Base-by-base conservation (phyloP, 2,888 invertebrate genomes). In the Sericinus montela region DNA sequence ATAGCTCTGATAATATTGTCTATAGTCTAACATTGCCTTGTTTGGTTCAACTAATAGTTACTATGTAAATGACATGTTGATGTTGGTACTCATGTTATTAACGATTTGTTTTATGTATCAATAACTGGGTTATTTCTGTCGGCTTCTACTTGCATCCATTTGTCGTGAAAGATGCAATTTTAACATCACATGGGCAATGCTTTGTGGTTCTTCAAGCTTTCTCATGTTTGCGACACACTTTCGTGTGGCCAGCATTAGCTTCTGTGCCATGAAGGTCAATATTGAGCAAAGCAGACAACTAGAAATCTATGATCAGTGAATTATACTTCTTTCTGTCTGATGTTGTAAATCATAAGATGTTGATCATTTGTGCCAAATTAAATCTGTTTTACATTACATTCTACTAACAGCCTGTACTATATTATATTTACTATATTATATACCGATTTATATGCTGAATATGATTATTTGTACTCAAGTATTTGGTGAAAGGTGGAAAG, bases 201-300 rank as follows among this genome's bases (percentile, higher is more conserved):
- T 51, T 57, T 55, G 59, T 38, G 57, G 57, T 55, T 34, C 23
- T 28, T 45, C 39, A 55, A 59, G 62, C 56, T 63, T 64, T 62
- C 59, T 52, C 56, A 54, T 50, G 41, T 53, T 51, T 32, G 53
- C 58, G 62, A 56, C 66, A 65, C 54, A 69, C 67, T 67, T 68
- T 66, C 68, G 40, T 62, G 50, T 48, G 44, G 57, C 48, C 49
- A 51, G 56, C 57, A 48, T 57, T 57, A 40, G 47, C 43, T 57
- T 54, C 56, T 55, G 47, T 49, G 56, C 51, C 58, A 59, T 60
- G 61, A 61, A 63, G 60, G 60, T 59, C 50, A 49, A 54, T 34
- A 47, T 45, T 38, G 51, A 52, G 44, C 45, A 57, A 60, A 57
- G 57, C 57, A 38, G 52, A 52, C 47, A 55, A 51, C 49, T 61